phyloP scores from a whole-genome alignment of 1,140 invertebrate genomes.

The Philopotamus ludificatus region DNA sequence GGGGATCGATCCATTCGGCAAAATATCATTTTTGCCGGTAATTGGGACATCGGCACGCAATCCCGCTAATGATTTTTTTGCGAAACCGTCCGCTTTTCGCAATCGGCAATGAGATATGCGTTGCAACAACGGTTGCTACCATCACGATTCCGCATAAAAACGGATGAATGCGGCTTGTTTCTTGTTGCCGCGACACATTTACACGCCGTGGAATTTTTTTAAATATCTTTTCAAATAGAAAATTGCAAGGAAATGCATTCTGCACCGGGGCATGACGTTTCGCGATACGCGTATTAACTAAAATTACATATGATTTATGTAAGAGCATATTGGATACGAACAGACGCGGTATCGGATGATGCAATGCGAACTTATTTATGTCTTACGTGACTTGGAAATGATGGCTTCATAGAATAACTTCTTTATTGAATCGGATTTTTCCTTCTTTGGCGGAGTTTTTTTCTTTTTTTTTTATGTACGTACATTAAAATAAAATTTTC shows the following conservation, averaged over 20 bases:
- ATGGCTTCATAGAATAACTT: no score
- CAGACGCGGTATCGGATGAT: not conserved
- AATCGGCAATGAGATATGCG: not conserved
- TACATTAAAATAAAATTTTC: no score
- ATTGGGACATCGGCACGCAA: slow-evolving; percentile 21
- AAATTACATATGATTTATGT: slow-evolving; percentile 11
- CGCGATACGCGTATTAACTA: not conserved
- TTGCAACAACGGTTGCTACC: slow-evolving; percentile 4
- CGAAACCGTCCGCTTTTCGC: slow-evolving; percentile 5
- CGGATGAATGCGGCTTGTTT: no score
- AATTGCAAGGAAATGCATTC: not conserved
- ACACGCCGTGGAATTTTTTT: no score
- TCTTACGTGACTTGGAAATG: not conserved
- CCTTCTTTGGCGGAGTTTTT: no score
- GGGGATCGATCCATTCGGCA: slow-evolving; percentile 5
- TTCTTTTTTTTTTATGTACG: no score
- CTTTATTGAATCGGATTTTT: no score
- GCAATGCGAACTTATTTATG: slow-evolving; percentile 6
- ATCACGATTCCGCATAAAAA: slow-evolving; percentile 1
- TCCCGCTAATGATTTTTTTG: slow-evolving; percentile 16
- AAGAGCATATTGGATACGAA: not conserved
- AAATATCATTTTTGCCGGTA: slow-evolving; percentile 9
- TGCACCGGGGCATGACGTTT: not conserved
- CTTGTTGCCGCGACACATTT: no score
- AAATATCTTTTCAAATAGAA: no score